A percentile compares a stretch with the other conserved stretches of the same genome.
These are phyloP conservation scores for Intellagama lesueurii DNA, from an alignment of 2,797 vertebrate species.

Conservation along the genomic window DNA sequence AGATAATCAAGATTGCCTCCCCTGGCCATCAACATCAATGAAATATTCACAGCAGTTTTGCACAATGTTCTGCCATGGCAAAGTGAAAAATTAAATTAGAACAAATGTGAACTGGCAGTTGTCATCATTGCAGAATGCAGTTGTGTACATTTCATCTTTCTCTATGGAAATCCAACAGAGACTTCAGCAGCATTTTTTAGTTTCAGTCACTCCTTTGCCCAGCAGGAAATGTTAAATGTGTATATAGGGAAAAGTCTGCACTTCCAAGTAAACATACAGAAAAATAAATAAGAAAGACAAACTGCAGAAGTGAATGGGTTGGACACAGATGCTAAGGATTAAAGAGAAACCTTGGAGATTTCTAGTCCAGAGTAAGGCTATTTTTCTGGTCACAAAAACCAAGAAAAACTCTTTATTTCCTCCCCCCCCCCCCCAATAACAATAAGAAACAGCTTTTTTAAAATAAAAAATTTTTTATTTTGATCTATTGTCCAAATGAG, in stretches of 20 bases:
- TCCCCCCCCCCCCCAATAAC: not conserved
- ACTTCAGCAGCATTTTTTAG: slow-evolving; percentile 25
- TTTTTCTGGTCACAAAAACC: slow-evolving; percentile 68
- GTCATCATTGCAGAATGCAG: slow-evolving; percentile 11
- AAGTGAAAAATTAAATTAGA: slow-evolving; percentile 42
- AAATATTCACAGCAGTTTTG: slow-evolving; percentile 33
- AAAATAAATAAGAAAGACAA: slow-evolving; percentile 52
- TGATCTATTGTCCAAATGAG: slow-evolving; percentile 70
- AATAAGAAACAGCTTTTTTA: slow-evolving; percentile 49
- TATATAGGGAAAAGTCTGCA: slow-evolving; percentile 40
- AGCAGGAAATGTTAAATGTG: slow-evolving; percentile 38
- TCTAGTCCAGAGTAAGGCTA: slow-evolving; percentile 55
- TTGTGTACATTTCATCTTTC: slow-evolving; percentile 37
- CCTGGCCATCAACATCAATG: slow-evolving; percentile 28
- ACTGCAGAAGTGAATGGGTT: slow-evolving; percentile 43
- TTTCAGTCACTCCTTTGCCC: slow-evolving; percentile 34
- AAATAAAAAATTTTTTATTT: slow-evolving; percentile 61
- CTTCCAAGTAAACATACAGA: slow-evolving; percentile 37
- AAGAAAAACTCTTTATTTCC: slow-evolving; percentile 16
- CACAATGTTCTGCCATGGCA: slow-evolving; percentile 21
- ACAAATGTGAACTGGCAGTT: slow-evolving; percentile 19
- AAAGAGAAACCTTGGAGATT: slow-evolving; percentile 61
- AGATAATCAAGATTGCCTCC: slow-evolving; percentile 34
- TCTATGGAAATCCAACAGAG: slow-evolving; percentile 33
- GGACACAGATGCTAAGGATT: slow-evolving; percentile 71